Evolutionary conservation across 2,888 invertebrate species (phyloP).

Genomic region (Heliconius aoede): DNA sequence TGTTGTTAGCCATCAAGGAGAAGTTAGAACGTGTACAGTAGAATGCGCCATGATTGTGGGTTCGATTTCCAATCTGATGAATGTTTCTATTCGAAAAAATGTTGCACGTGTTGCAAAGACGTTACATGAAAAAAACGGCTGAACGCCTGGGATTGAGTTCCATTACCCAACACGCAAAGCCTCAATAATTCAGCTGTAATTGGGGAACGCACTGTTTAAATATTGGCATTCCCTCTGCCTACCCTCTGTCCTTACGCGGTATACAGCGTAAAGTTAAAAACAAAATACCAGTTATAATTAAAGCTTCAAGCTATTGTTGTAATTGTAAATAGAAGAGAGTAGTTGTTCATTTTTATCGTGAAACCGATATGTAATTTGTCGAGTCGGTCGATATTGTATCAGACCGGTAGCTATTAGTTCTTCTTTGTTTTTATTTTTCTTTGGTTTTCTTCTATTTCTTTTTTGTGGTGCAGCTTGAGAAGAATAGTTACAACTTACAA

Average conservation of each 20-base stretch:
- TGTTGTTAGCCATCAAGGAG: constrained; percentile 2
- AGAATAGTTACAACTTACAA: too few species aligned
- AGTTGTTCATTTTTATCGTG: neutral
- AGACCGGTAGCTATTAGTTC: constrained; percentile 19
- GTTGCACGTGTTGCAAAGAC: neutral
- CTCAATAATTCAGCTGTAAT: neutral
- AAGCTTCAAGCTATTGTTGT: neutral
- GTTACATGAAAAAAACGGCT: neutral
- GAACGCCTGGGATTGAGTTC: neutral
- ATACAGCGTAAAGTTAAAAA: neutral
- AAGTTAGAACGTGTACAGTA: neutral
- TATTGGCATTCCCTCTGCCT: neutral
- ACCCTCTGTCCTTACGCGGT: neutral
- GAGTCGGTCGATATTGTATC: constrained; percentile 1
- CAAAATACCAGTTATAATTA: neutral
- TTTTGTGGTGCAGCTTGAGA: neutral
- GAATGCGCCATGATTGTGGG: neutral
- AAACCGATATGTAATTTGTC: constrained; percentile 19
- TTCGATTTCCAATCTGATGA: neutral
- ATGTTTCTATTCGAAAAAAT: neutral
- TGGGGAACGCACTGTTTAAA: neutral
- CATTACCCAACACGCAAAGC: neutral
- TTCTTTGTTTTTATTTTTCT: constrained; percentile 1
- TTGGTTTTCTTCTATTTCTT: neutral
- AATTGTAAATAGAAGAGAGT: neutral